These are phyloP conservation scores for Podarcis muralis DNA, from an alignment of 2,113 vertebrate genomes.

Conservation along the genomic window DNA sequence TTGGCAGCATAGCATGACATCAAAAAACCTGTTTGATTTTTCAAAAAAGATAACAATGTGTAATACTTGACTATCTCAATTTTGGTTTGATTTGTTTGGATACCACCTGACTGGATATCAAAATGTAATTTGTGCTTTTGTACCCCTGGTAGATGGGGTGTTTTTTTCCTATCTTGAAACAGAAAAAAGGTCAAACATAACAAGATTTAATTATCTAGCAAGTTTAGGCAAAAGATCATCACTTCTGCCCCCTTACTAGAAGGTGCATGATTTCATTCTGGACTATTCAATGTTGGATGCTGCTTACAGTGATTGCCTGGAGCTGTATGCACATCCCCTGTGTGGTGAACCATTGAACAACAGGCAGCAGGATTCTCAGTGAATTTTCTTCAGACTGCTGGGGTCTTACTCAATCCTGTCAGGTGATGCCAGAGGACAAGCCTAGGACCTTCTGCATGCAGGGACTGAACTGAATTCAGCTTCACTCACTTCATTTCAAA, in stretches of 20 bases:
- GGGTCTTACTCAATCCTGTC: not conserved
- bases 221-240: not conserved
- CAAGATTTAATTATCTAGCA: not conserved
- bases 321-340: no score
- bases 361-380: no score
- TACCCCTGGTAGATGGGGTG: no score
- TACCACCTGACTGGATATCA: not conserved
- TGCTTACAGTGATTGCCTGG: not conserved
- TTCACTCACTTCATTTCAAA: no score
- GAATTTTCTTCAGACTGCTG: no score
- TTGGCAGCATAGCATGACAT: conserved; percentile 83
- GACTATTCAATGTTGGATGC: not conserved
- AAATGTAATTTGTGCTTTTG: not conserved
- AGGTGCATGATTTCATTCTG: not conserved
- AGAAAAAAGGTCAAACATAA: not conserved
- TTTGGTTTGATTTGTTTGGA: not conserved
- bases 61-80: accelerated
- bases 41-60: not conserved
- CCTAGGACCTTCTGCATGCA: not conserved
- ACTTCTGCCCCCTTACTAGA: not conserved
- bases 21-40: conserved; percentile 80
- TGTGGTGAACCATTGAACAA: no score
- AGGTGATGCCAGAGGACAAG: not conserved
- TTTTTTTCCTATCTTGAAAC: not conserved
- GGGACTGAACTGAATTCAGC: not conserved